Evolutionary conservation across 1,140 invertebrate genomes (phyloP).

Genomic region (Phortica variegata): DNA sequence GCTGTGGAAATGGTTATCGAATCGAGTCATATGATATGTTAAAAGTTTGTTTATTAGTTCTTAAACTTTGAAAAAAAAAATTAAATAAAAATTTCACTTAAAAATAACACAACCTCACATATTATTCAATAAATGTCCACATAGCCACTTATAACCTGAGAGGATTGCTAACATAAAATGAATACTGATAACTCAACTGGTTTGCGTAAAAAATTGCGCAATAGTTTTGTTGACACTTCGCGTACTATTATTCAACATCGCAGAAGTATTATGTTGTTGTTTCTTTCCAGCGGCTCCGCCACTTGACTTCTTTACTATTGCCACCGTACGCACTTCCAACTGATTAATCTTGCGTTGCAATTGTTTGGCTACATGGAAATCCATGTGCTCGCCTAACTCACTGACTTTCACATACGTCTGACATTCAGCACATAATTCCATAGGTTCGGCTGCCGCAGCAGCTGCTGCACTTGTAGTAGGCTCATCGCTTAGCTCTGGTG

Average conservation of each 20-base stretch:
- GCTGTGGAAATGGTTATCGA: too few relatives aligned
- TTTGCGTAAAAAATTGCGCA: conserved; percentile 43
- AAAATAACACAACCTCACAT: too few relatives aligned
- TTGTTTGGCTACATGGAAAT: conserved; percentile 72
- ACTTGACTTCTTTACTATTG: conserved; percentile 21
- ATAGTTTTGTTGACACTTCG: conserved; percentile 38
- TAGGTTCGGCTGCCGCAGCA: conserved; percentile 23
- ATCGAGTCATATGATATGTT: too few relatives aligned
- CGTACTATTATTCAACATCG: too few relatives aligned
- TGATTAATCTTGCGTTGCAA: conserved; percentile 58
- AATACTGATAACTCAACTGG: conserved; percentile 17
- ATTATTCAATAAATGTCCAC: too few relatives aligned
- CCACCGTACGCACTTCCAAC: conserved; percentile 30
- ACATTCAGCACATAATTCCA: conserved; percentile 65
- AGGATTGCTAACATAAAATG: not conserved
- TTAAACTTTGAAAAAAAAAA: not conserved
- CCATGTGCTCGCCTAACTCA: conserved; percentile 66
- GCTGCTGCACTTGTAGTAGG: conserved; percentile 9
- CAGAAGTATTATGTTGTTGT: conserved; percentile 14
- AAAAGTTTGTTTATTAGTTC: too few relatives aligned
- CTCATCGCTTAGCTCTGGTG: conserved; percentile 15
- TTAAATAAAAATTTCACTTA: not conserved
- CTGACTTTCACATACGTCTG: conserved; percentile 61
- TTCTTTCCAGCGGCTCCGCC: conserved; percentile 1
- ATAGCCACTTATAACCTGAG: too few relatives aligned